phyloP scores from a whole-genome alignment of 2,888 invertebrate species.

The Scaptomyza parva region DNA sequence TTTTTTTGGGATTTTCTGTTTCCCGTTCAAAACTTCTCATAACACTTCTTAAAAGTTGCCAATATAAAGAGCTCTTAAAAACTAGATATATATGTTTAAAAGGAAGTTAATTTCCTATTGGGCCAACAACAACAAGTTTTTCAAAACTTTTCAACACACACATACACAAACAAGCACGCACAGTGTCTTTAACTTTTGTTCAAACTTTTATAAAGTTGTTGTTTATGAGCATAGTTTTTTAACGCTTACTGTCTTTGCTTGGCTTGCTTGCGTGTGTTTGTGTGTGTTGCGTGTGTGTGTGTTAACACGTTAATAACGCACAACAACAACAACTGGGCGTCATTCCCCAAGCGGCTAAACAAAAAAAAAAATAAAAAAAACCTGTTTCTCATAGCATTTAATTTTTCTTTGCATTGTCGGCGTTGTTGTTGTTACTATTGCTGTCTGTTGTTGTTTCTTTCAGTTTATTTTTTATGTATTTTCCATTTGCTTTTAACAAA shows the following conservation, averaged over 20 bases:
- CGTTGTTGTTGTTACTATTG: conserved; percentile 9
- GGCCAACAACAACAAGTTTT: not conserved
- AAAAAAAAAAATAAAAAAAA: conserved; percentile 38
- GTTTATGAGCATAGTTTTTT: conserved; percentile 26
- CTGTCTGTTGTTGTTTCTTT: no score
- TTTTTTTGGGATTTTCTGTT: no score
- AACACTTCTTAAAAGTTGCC: not conserved
- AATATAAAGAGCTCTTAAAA: not conserved
- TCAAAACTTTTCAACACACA: not conserved
- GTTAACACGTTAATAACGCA: conserved; percentile 47
- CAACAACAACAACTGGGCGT: conserved; percentile 43
- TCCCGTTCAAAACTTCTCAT: not conserved
- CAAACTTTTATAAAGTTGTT: conserved; percentile 7
- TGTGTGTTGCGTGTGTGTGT: conserved; percentile 11
- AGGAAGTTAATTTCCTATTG: not conserved
- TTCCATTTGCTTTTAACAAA: conserved; percentile 2
- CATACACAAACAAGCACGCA: not conserved
- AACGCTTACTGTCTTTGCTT: conserved; percentile 33
- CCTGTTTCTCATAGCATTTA: conserved; percentile 51
- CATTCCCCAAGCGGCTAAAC: conserved; percentile 24
- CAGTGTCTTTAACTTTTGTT: not conserved
- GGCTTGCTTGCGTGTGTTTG: conserved; percentile 11
- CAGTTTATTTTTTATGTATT: conserved; percentile 6
- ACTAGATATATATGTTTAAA: no score
- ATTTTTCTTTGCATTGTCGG: conserved; percentile 20